Evolutionary conservation across 1,140 invertebrate species (phyloP), one percentile per base, ranked within the genome.

Genomic region (Heliothis subflexa): DNA sequence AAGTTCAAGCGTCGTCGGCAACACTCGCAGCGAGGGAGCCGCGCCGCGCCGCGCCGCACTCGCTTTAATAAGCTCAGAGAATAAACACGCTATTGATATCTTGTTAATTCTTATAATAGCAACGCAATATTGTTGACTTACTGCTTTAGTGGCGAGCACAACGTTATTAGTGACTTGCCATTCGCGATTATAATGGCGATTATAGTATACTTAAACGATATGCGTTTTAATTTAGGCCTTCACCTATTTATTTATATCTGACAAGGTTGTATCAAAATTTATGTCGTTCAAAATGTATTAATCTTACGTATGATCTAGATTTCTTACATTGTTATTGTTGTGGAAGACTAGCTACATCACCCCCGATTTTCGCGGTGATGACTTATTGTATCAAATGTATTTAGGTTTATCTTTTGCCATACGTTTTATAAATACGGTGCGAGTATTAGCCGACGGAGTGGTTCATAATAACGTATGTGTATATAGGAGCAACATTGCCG

Each of bases 401-500:
- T 71, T 82, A 80, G 28, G 80, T 85, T 81, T 80, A 82, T 84
- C n/a, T 54, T 11, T 33, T 18, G 52, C 28, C 82, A 83, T 85
- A 81, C 81, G 83, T 68, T 89, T 90, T 90, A 89, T 89, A 88
- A 90, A 88, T 90, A 92, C 86, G 86, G 82, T 86, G 83, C 81
- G 77, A 88, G 84, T 88, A 87, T 90, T 88, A 92, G 89, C 83
- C 85, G 86, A 85, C 85, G 84, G 85, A 86, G 87, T 85, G 85
- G 85, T 84, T 88, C 84, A 86, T 85, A 87, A 86, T 88, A 89
- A 81, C 79, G 71, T 87, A 84, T 91, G 87, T 91, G 91, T 93
- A 91, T 88, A 89, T 88, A 91, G 88, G 87, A 90, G 86, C 81
- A 90, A 87, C 88, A 87, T 88, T 93, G 91, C 89, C 92, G 92